Base-by-base conservation (phyloP, 2,797 vertebrate genomes). In the Neomorphus geoffroyi region DNA sequence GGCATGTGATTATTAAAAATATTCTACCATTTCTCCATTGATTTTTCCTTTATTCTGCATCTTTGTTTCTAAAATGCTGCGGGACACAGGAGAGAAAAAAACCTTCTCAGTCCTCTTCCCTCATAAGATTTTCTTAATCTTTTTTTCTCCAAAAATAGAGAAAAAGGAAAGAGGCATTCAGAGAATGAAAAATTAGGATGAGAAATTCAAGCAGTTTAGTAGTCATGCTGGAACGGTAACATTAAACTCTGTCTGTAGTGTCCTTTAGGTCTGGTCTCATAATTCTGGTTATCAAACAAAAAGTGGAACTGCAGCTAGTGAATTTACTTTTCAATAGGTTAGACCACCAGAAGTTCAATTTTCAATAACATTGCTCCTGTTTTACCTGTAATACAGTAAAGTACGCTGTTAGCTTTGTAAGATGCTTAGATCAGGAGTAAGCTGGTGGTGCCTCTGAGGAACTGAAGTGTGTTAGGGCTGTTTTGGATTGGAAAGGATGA, bases 371-470 rank as follows among this genome's bases (percentile, higher is more conserved):
- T 60, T 3, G 4, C 50, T 94, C 27, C 75, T 90, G 50, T 75
- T 94, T 92, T 82, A 78, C 62, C 77, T 84, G 66, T 86, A 48
- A 66, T 86, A 48, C 93, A 86, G 30, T 61, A 61, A 51, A 54
- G 37, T 17, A 32, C 48, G 12, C 24, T 72, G 17, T 87, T 92
- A 78, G 65, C 39, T 51, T 79, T 35, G 17, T 81, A 79, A 80
- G 78, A 32, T 4, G 4, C 22, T 78, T 91, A 69, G 23, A 87
- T 69, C 46, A 73, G 57, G 18, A 86, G 14, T 23, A 77, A 79
- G 41, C 22, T 88, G 39, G 30, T 58, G 21, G 43, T 75, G 13
- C 27, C 58, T 43, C 51, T 16, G 28, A 60, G 39, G 58, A 90
- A 35, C 58, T 56, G 70, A 92, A 75, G 79, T 70, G 32, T 83